Base-by-base conservation (phyloP, 1,140 invertebrate species). In the Eriosoma lanigerum region DNA sequence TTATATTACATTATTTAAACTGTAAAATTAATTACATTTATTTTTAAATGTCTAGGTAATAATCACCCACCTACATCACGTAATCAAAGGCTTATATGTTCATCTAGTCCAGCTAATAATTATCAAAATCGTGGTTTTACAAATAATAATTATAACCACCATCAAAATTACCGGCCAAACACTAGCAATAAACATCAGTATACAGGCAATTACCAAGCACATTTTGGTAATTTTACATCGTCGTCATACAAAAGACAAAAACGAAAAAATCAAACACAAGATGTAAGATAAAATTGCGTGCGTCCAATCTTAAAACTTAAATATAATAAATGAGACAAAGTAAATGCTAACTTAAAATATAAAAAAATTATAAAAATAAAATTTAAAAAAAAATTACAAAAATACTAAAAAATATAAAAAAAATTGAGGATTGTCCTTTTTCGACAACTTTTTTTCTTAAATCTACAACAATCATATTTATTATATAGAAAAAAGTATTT, bases 331-430 rank as follows among this genome's bases (percentile, higher is more conserved):
- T 46, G 15, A 78, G 75, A 78, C 75, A 78, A 78, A 78, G 56
- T 60, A 78, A 60, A 78, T 78, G 75, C 62, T 78, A 78, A 78
- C 75, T 78, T 78, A 78, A 56, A 62, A 78, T 62, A 50, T 38
- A 78, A 60, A 76, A 60, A 62, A 62, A 29, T 21, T 38, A 64
- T 32, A 32, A 15, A 64, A 21, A 48, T 21, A 70, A 70, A 70
- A 48, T 21, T 58, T 12, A 13, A 58, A 76, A 78, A 78, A 58
- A 46, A 78, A 58, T 24, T 46, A 21, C n/a, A 78, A 78, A 75
- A 58, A 78, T 60, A 60, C n/a, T 19, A 60, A 78, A 58, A 76
- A 56, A 60, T 26, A 58, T n/a, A 24, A 44, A 58, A 56, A 78
- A 78, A 78, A 78, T 24, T 24, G 56, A 78, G 54, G 73, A 13